These are phyloP conservation scores for Tiphia femorata DNA, from an alignment of 2,888 invertebrate genomes.

Conservation along the genomic window DNA sequence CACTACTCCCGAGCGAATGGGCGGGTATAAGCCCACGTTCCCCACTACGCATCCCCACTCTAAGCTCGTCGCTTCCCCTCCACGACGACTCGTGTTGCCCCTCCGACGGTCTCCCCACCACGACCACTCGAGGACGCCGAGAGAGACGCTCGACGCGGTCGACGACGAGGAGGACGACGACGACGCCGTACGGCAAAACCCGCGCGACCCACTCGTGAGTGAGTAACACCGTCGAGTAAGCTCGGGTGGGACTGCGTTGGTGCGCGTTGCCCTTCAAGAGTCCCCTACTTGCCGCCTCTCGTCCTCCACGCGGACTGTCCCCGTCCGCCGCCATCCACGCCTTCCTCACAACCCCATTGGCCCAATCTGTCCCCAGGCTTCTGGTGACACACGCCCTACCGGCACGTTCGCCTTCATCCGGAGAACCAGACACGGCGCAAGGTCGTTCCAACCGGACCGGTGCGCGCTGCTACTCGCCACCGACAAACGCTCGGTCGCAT, in stretches of 20 bases:
- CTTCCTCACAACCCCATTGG: constrained; percentile 55
- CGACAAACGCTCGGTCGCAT: too few species aligned
- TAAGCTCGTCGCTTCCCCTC: constrained; percentile 43
- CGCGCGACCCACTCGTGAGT: too few species aligned
- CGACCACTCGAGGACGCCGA: constrained; percentile 15
- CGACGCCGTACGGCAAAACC: too few species aligned
- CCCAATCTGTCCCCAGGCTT: constrained; percentile 55
- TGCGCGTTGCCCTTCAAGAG: constrained; percentile 36
- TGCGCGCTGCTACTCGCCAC: too few species aligned
- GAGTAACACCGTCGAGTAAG: neutral
- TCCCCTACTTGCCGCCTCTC: constrained; percentile 42
- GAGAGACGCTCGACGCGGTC: constrained; percentile 24
- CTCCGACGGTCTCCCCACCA: constrained; percentile 46
- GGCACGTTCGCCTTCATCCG: constrained; percentile 25
- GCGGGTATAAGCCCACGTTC: constrained; percentile 48
- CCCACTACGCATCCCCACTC: too few species aligned
- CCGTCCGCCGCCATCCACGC: constrained; percentile 37
- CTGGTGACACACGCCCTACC: constrained; percentile 61
- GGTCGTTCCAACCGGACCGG: too few species aligned
- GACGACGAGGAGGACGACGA: too few species aligned
- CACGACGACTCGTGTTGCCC: constrained; percentile 59
- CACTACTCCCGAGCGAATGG: constrained; percentile 38
- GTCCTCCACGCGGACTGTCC: constrained; percentile 28
- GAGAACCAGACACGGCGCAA: constrained; percentile 22
- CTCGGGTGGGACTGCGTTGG: constrained; percentile 29